These are phyloP conservation scores for Ciconia stormi DNA, from an alignment of 2,113 vertebrate genomes.

Conservation along the genomic window DNA sequence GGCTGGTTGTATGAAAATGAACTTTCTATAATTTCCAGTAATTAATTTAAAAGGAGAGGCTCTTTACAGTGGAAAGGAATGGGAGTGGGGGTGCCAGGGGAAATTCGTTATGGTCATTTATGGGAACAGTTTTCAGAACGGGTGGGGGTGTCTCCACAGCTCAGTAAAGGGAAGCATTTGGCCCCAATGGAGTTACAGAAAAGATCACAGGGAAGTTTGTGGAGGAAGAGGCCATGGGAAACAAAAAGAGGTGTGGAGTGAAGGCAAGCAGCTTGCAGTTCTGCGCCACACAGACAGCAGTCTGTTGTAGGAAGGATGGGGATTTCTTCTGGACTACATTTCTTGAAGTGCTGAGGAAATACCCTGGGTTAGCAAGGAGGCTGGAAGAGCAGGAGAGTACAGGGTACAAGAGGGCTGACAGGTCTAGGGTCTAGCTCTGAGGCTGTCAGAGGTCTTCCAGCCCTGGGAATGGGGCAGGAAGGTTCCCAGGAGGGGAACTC, in stretches of 20 bases:
- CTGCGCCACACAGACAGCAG: accelerated
- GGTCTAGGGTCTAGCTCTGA: neutral
- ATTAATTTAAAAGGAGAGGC: neutral
- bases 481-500: neutral
- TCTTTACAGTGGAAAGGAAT: neutral
- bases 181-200: neutral
- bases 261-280: neutral
- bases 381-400: neutral
- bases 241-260: neutral
- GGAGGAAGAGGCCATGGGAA: neutral
- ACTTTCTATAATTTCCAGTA: neutral
- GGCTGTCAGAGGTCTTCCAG: neutral
- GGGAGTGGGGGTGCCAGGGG: neutral
- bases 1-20: neutral
- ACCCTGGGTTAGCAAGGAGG: neutral
- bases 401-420: neutral
- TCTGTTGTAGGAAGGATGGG: neutral
- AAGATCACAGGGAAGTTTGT: neutral
- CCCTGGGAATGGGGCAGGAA: neutral
- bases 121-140: neutral
- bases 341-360: neutral
- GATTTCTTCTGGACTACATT: neutral
- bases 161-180: neutral
- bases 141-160: neutral
- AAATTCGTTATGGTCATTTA: neutral